Conservation (phyloP, 2,888 invertebrate species). For the Spilarctia lutea region DNA sequence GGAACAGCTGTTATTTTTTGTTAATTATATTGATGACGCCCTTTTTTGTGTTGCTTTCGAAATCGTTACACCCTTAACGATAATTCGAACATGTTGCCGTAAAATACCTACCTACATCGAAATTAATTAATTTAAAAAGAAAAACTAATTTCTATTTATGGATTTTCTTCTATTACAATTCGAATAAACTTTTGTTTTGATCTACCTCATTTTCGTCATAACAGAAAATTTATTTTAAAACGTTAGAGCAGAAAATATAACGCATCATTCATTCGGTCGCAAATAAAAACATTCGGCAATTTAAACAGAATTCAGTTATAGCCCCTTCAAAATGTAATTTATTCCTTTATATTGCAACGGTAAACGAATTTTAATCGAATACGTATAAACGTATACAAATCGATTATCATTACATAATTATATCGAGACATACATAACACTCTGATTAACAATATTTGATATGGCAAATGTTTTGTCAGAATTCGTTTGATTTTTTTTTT, state of each 20-base stretch:
- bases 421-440: conserved; percentile 6
- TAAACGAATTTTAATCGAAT: conserved; percentile 52
- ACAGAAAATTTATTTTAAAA: neutral
- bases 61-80: neutral
- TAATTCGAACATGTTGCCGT: neutral
- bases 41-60: neutral
- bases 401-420: neutral
- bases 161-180: too few relatives aligned
- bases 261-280: conserved; percentile 14
- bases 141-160: neutral
- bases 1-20: neutral
- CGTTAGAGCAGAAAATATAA: conserved; percentile 6
- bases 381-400: conserved; percentile 13
- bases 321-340: conserved; percentile 58
- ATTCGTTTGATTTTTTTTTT: neutral
- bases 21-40: neutral
- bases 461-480: neutral
- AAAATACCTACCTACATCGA: neutral
- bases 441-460: neutral
- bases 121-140: neutral
- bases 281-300: conserved; percentile 47
- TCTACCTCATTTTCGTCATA: neutral
- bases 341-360: conserved; percentile 54
- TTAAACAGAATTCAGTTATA: conserved; percentile 55
- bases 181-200: neutral